Evolutionary conservation across 1,140 invertebrate species (phyloP).

Genomic region (Drosophila jambulina): DNA sequence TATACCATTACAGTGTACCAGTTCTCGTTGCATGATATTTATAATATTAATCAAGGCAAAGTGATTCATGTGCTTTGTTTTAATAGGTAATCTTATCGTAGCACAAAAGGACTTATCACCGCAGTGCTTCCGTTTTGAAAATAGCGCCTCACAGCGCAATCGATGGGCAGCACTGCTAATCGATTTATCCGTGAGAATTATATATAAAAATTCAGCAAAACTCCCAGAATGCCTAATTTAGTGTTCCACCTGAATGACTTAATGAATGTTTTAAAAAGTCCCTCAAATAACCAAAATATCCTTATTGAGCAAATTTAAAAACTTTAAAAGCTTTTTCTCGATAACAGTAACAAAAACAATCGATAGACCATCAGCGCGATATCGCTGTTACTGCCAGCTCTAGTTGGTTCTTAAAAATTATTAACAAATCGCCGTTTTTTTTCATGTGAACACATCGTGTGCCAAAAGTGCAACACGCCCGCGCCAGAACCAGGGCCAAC

Average conservation of each 20-base stretch:
- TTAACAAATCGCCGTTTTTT: constrained; percentile 26
- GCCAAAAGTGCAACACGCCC: constrained; percentile 24
- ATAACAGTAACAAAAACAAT: neutral
- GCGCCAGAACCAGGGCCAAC: neutral
- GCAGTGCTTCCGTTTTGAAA: neutral
- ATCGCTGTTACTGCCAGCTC: constrained; percentile 8
- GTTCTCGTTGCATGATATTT: neutral
- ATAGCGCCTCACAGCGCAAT: neutral
- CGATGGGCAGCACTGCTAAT: constrained; percentile 6
- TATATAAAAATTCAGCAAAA: neutral
- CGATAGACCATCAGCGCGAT: neutral
- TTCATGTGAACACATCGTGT: constrained; percentile 36
- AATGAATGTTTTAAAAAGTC: no score
- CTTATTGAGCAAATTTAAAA: no score
- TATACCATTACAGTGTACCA: no score
- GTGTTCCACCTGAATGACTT: no score
- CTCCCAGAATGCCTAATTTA: no score
- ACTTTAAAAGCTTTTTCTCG: neutral
- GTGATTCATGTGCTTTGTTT: constrained; percentile 13
- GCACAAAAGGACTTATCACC: constrained; percentile 1
- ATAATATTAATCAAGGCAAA: neutral
- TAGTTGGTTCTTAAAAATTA: constrained; percentile 27
- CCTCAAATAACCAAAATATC: no score
- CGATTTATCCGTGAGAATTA: neutral
- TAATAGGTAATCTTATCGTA: neutral